Percentiles rank a stretch among this genome's conserved stretches.
These are phyloP conservation scores for Silvanus unidentatus DNA, from an alignment of 2,888 invertebrate genomes.

Conservation along the genomic window DNA sequence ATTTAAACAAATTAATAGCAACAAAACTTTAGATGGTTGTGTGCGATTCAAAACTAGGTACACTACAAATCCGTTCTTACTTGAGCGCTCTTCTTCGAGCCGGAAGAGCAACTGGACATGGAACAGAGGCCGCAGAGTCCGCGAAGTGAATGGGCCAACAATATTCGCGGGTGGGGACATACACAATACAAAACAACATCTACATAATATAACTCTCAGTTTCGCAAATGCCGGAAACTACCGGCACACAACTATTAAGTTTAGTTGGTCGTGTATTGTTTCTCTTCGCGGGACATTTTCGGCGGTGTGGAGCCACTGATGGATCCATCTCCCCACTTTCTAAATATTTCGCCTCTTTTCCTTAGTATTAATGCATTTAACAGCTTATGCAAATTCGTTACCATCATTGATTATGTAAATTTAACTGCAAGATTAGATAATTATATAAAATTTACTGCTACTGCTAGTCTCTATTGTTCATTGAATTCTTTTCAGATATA, in stretches of 20 bases:
- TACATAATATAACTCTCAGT: conserved; percentile 33
- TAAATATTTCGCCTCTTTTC: background rate
- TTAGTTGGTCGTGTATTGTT: conserved; percentile 15
- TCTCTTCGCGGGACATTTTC: conserved; percentile 3
- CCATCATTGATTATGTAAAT: too few relatives aligned
- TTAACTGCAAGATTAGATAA: too few relatives aligned
- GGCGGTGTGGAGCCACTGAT: conserved; percentile 6
- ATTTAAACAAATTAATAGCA: conserved; percentile 12
- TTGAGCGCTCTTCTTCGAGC: conserved; percentile 30
- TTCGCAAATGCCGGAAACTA: conserved; percentile 44
- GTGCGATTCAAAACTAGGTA: conserved; percentile 21
- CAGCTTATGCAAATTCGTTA: background rate
- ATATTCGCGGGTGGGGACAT: conserved; percentile 23
- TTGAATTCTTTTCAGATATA: too few relatives aligned
- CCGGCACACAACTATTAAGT: conserved; percentile 9
- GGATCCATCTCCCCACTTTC: too few relatives aligned
- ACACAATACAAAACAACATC: conserved; percentile 15
- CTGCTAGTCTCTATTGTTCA: too few relatives aligned
- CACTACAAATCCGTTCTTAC: conserved; percentile 3
- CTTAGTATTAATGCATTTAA: conserved; percentile 7
- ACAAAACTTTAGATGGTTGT: conserved; percentile 17
- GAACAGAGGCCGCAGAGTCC: conserved; percentile 29
- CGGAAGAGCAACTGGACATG: conserved; percentile 45
- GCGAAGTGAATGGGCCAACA: conserved; percentile 38
- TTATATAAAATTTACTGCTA: too few relatives aligned